phyloP scores from a whole-genome alignment of 2,888 invertebrate species.

The Diplazon laetatorius region DNA sequence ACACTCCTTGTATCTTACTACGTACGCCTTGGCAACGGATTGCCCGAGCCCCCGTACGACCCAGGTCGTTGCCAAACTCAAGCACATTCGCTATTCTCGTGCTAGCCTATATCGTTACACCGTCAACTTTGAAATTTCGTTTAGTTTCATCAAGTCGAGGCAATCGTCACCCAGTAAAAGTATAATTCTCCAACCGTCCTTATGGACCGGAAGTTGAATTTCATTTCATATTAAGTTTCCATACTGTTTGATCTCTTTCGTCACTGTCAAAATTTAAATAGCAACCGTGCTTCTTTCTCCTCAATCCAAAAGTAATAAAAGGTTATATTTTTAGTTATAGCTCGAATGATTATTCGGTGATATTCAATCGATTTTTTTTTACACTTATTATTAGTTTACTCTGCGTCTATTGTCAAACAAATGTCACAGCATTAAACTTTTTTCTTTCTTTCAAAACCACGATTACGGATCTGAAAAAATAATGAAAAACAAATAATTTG shows the following conservation, averaged over 20 bases:
- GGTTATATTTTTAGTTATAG: too few species aligned
- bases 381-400: too few species aligned
- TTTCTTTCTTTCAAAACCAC: too few species aligned
- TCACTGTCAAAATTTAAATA: too few species aligned
- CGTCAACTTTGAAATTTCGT: conserved; percentile 1
- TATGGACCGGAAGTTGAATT: not conserved
- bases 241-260: not conserved
- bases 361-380: too few species aligned
- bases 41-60: conserved; percentile 46
- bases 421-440: too few species aligned
- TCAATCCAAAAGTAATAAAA: too few species aligned
- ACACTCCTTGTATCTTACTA: conserved; percentile 75
- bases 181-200: not conserved
- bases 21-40: conserved; percentile 75
- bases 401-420: too few species aligned
- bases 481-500: too few species aligned
- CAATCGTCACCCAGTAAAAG: not conserved
- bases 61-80: conserved; percentile 51
- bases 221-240: not conserved
- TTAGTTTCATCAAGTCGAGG: not conserved
- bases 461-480: too few species aligned
- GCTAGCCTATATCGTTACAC: not conserved
- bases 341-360: too few species aligned
- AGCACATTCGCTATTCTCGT: conserved; percentile 1
- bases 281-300: too few species aligned